phyloP scores from a whole-genome alignment of 2,113 vertebrate species.

The Onychostruthus taczanowskii region DNA sequence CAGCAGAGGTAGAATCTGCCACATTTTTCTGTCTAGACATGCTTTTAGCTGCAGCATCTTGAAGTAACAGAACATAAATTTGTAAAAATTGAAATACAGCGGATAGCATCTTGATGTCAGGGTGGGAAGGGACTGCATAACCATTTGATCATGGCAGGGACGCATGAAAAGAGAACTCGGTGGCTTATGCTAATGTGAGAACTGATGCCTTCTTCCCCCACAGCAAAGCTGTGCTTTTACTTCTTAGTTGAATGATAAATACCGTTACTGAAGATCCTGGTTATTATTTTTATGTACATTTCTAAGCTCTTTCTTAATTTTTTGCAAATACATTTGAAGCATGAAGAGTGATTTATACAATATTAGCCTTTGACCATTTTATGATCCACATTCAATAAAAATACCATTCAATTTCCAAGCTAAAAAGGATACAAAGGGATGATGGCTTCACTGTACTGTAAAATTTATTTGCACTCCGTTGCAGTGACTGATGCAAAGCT shows the following conservation, averaged over 20 bases:
- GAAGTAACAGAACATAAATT: background rate
- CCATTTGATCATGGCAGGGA: background rate
- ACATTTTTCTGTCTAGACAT: slow-evolving; percentile 13
- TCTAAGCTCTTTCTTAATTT: background rate
- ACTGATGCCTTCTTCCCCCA: background rate
- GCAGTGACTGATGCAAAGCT: background rate
- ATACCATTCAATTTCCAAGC: background rate
- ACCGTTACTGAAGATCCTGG: background rate
- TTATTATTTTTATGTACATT: background rate
- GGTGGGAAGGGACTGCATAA: background rate
- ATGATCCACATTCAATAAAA: background rate
- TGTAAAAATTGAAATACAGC: background rate
- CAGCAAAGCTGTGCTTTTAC: background rate
- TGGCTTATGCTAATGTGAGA: background rate
- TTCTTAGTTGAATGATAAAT: background rate
- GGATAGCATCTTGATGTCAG: background rate
- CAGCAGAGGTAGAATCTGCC: background rate
- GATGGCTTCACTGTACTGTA: background rate
- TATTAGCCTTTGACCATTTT: background rate
- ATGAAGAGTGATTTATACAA: background rate
- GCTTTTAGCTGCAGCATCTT: background rate
- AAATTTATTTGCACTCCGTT: background rate
- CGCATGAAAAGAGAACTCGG: background rate
- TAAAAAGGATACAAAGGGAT: background rate
- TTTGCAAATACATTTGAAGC: background rate